Evolutionary conservation across 2,888 invertebrate genomes (phyloP).

Genomic region (Diplolepis rosae): DNA sequence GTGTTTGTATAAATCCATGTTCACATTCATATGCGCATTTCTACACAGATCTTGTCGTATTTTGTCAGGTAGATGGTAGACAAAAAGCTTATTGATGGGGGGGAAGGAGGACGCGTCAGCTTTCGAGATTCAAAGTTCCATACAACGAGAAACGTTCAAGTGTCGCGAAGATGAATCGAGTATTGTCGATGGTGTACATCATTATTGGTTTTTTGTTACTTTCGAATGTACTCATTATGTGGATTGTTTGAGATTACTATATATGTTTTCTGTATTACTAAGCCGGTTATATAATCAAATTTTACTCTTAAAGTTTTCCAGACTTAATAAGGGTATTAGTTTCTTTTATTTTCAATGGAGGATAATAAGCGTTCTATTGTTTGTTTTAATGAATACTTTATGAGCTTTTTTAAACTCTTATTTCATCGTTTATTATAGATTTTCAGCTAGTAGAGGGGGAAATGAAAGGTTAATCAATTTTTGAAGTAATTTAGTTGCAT

Average conservation of each 20-base stretch:
- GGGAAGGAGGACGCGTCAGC: neutral
- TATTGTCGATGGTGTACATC: neutral
- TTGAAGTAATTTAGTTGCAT: too few relatives aligned
- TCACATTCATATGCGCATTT: neutral
- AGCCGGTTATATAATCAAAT: neutral
- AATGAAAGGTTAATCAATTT: neutral
- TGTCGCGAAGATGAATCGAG: neutral
- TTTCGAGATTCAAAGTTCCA: neutral
- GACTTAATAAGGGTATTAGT: neutral
- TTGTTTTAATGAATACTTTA: neutral
- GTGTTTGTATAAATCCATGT: neutral
- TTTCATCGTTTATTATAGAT: neutral
- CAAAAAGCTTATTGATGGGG: neutral
- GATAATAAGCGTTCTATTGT: neutral
- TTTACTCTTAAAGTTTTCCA: neutral
- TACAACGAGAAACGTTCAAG: neutral
- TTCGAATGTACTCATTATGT: neutral
- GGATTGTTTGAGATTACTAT: neutral
- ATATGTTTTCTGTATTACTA: neutral
- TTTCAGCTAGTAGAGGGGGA: neutral
- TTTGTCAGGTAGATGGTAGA: neutral
- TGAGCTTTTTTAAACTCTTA: neutral
- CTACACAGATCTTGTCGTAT: neutral
- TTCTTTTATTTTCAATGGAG: neutral
- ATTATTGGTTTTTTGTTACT: neutral